Conservation (phyloP, 2,113 vertebrate genomes). For the human region GRCh38 chr5:117136001-117136500, state of each 20-base stretch:
- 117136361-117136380: background rate
- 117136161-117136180: constrained; percentile 42
- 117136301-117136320: background rate
- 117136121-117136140: constrained; percentile 25
- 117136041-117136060: constrained; percentile 71
- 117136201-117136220: background rate
- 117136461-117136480: constrained; percentile 71
- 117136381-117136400: background rate
- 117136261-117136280: background rate
- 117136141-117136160: constrained; percentile 18
- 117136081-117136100: background rate
- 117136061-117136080: constrained; percentile 33
- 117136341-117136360: background rate
- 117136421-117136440: background rate
- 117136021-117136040: constrained; percentile 49
- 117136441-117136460: constrained; percentile 29
- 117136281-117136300: background rate
- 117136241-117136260: background rate
- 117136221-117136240: background rate
- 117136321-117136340: background rate
- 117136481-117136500: constrained; percentile 41
- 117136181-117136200: background rate
- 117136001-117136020: constrained; percentile 54
- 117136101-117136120: constrained; percentile 63
- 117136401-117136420: background rate